Evolutionary conservation across 2,797 vertebrate genomes (phyloP).

Genomic region (Ambastaia sidthimunki): DNA sequence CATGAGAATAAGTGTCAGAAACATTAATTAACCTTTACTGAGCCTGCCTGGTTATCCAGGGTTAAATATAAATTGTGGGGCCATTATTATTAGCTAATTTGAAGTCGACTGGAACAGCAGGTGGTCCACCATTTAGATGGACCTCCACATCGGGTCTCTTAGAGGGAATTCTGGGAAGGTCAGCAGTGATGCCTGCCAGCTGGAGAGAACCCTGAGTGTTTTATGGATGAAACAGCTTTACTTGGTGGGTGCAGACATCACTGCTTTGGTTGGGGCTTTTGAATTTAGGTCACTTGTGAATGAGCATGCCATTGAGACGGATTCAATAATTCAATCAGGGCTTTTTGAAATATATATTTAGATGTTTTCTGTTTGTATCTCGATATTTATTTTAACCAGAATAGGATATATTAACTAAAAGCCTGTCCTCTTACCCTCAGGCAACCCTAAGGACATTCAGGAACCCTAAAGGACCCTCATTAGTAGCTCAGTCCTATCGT

Average conservation of each 20-base stretch:
- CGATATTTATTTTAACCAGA: too few species aligned
- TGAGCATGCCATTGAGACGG: not conserved
- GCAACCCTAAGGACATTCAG: not conserved
- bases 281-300: not conserved
- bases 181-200: conserved; percentile 27
- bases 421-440: not conserved
- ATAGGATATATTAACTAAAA: too few species aligned
- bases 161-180: conserved; percentile 25
- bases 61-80: conserved; percentile 31
- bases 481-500: not conserved
- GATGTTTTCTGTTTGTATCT: not conserved
- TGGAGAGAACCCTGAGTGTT: conserved; percentile 54
- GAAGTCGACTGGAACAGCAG: conserved; percentile 50
- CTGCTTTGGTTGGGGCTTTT: not conserved
- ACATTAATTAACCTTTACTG: conserved; percentile 35
- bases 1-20: not conserved
- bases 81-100: conserved; percentile 36
- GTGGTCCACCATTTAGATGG: conserved; percentile 29
- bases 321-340: not conserved
- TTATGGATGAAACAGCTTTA: conserved; percentile 54
- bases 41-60: conserved; percentile 5
- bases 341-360: not conserved
- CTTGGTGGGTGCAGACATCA: not conserved
- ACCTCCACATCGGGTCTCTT: conserved; percentile 35
- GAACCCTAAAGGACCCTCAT: not conserved